Base-by-base conservation (phyloP, 2,797 vertebrate species). In the Dryobates pubescens region DNA sequence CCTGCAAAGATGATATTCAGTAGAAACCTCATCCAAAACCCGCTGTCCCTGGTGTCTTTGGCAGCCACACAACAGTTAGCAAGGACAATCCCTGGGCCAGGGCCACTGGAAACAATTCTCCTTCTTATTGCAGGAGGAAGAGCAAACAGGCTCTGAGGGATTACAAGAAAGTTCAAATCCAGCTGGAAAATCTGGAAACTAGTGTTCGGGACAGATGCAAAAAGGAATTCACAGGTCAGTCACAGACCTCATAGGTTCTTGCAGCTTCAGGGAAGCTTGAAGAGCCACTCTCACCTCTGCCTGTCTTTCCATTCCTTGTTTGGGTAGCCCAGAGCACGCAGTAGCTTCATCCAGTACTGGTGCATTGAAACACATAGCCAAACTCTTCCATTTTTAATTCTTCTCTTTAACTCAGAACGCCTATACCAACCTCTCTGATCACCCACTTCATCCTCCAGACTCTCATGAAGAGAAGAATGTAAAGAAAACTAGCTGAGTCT, bases 111-210 rank as follows among this genome's bases (percentile, higher is more conserved):
- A 92, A 51, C 64, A 74, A 51, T 79, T 94, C 36, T 86, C 26
- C 38, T 93, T 80, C 47, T 93, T 59, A 23, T 95, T 88, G 77
- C 95, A 99, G 99, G 98, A 98, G 99, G 90, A 99, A 99, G 97
- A 99, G 99, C 95, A 99, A 99, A 89, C 99, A 99, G 97, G 99
- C 99, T 70, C 96, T 99, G 83, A 98, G 99, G 86, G 99, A 99
- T 96, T 99, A 99, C 93, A 99, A 99, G 97, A 99, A 99, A 97
- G 99, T 99, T 88, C 99, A 99, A 97, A 99, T 99, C 94, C 99
- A 99, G 80, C 96, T 99, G 95, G 99, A 99, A 97, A 99, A 99
- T 89, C 98, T 99, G 95, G 99, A 99, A 97, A 99, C 99, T 16
- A 99, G 99, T 3, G 99, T 99, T 91, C 98, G 99, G 83, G 99